These are phyloP conservation scores for Heliangelus exortis DNA, from an alignment of 2,797 vertebrate genomes.

Conservation along the genomic window DNA sequence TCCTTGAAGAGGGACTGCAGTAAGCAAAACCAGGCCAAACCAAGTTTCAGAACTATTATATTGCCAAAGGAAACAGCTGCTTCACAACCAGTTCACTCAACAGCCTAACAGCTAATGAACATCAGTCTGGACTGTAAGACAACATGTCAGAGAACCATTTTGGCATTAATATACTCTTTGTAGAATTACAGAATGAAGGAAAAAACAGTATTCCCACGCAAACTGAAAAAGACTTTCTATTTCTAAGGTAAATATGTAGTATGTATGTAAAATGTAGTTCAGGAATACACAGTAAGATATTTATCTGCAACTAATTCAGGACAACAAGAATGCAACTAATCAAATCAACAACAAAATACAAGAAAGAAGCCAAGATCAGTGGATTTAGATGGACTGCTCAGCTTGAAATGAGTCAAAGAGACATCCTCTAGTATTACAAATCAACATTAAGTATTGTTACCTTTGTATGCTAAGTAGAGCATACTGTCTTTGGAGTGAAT, in stretches of 20 bases:
- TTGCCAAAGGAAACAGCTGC: neutral
- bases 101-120: neutral
- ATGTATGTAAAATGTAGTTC: neutral
- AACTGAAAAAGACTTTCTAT: neutral
- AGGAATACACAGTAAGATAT: neutral
- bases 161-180: neutral
- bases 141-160: neutral
- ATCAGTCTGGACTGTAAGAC: neutral
- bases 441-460: neutral
- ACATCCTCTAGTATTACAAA: neutral
- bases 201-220: neutral
- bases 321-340: neutral
- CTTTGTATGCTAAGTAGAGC: neutral
- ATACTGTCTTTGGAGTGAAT: neutral
- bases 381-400: rapidly evolving
- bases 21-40: neutral
- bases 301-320: neutral
- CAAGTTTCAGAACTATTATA: neutral
- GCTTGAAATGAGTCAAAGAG: neutral
- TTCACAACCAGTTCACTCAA: neutral
- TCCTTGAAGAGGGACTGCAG: neutral
- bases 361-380: neutral
- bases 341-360: neutral
- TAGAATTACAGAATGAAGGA: neutral
- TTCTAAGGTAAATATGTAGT: neutral